These are phyloP conservation scores for Discoglossus pictus DNA, from an alignment of 2,797 vertebrate species.

Conservation along the genomic window DNA sequence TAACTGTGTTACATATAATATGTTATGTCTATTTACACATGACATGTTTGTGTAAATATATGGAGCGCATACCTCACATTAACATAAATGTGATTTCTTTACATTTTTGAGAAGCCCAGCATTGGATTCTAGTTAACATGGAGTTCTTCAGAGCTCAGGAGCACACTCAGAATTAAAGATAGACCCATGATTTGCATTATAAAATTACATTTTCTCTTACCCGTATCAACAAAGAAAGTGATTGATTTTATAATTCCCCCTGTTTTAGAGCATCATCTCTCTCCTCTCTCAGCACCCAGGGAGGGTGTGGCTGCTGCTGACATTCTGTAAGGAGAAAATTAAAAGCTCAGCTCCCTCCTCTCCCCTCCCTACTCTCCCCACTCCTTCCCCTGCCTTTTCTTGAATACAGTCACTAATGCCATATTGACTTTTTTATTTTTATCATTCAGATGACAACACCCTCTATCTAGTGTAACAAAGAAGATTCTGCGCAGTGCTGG, in stretches of 20 bases:
- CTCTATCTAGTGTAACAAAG: too few species aligned
- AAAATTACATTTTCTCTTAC: slow-evolving; percentile 25
- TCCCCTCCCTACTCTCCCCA: background rate
- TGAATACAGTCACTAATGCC: too few species aligned
- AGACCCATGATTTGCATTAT: slow-evolving; percentile 33
- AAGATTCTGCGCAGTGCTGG: background rate
- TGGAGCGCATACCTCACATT: background rate
- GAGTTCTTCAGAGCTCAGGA: slow-evolving; percentile 28
- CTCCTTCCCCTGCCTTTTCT: background rate
- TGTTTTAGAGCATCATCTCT: slow-evolving; percentile 2
- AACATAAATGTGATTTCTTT: background rate
- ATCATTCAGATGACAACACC: background rate
- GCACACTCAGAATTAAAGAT: slow-evolving; percentile 1
- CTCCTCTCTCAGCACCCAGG: background rate
- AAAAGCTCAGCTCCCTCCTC: background rate
- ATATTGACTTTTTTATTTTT: background rate
- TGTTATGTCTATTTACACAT: too few species aligned
- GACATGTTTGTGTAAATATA: too few species aligned
- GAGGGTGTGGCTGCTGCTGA: slow-evolving; percentile 18
- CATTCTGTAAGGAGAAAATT: slow-evolving; percentile 6
- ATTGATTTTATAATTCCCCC: slow-evolving; percentile 37
- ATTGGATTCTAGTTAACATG: slow-evolving; percentile 21
- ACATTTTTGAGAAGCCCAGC: background rate
- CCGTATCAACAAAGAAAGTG: slow-evolving; percentile 36
- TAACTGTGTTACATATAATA: too few species aligned